Evolutionary conservation across 2,888 invertebrate genomes (phyloP).

Genomic region (Leistus spinibarbis): DNA sequence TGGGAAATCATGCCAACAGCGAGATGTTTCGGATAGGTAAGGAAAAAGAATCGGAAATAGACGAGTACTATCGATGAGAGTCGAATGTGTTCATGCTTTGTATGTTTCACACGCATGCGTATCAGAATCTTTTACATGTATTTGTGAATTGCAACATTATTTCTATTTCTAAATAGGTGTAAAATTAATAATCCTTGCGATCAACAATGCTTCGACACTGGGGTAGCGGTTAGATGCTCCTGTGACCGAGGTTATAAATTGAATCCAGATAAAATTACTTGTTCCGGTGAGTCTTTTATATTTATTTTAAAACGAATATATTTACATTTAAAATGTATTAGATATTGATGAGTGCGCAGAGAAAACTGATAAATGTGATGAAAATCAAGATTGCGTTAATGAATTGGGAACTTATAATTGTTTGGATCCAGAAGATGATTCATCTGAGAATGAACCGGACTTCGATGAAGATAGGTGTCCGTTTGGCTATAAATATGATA

Average conservation of each 20-base stretch:
- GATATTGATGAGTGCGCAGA: conserved; percentile 68
- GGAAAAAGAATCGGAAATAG: too few relatives aligned
- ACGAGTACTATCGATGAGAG: conserved; percentile 22
- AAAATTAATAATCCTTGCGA: conserved; percentile 72
- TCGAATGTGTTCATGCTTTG: background rate
- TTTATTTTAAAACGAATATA: conserved; percentile 47
- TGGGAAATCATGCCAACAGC: conserved; percentile 69
- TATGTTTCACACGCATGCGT: too few relatives aligned
- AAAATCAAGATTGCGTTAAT: conserved; percentile 61
- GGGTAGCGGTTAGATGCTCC: conserved; percentile 70
- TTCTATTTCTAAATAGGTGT: conserved; percentile 58
- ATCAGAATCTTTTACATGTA: conserved; percentile 43
- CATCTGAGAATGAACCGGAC: conserved; percentile 45
- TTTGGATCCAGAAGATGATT: conserved; percentile 51
- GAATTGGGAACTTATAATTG: conserved; percentile 63
- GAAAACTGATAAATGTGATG: conserved; percentile 58
- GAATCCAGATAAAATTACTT: conserved; percentile 68
- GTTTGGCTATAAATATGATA: conserved; percentile 63
- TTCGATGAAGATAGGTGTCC: conserved; percentile 57
- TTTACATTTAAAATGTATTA: conserved; percentile 46
- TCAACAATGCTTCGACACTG: conserved; percentile 75
- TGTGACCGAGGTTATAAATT: conserved; percentile 75
- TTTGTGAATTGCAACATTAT: conserved; percentile 26
- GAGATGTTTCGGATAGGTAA: conserved; percentile 42
- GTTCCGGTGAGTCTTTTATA: conserved; percentile 60